phyloP scores from a whole-genome alignment of 2,797 vertebrate species.

The Orientallactaga sibirica region DNA sequence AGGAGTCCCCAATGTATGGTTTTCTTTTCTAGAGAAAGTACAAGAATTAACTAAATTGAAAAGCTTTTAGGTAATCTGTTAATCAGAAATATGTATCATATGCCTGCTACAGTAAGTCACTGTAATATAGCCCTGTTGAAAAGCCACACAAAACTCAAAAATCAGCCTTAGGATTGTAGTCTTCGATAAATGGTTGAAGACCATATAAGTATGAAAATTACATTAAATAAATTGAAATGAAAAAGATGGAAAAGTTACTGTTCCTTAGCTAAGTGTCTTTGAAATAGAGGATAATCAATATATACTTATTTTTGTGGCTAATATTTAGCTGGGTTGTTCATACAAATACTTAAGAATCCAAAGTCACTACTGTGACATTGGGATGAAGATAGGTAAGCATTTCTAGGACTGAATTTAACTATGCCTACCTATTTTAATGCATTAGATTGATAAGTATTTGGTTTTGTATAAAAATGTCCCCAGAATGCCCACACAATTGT shows the following conservation, averaged over 20 bases:
- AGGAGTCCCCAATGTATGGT: not conserved
- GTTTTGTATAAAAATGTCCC: not conserved
- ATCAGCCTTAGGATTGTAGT: not conserved
- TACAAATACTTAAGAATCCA: not conserved
- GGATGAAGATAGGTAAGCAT: not conserved
- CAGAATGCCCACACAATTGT: not conserved
- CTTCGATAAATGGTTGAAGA: not conserved
- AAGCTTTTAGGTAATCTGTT: not conserved
- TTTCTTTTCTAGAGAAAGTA: conserved; percentile 9
- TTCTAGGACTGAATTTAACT: not conserved
- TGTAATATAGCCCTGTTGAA: not conserved
- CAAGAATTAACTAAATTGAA: not conserved
- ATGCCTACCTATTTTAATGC: not conserved
- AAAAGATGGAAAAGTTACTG: not conserved
- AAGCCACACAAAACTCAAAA: conserved; percentile 4
- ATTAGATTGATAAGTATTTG: not conserved
- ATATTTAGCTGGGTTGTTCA: not conserved
- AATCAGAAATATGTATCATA: not conserved
- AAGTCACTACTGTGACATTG: not conserved
- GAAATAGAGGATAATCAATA: not conserved
- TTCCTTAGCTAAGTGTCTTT: not conserved
- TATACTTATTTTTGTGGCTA: conserved; percentile 31
- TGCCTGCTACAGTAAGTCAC: not conserved
- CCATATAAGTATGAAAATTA: not conserved
- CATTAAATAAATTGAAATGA: too few relatives aligned